Evolutionary conservation across 1,140 invertebrate species (phyloP).

Genomic region (Cheumatopsyche charites): DNA sequence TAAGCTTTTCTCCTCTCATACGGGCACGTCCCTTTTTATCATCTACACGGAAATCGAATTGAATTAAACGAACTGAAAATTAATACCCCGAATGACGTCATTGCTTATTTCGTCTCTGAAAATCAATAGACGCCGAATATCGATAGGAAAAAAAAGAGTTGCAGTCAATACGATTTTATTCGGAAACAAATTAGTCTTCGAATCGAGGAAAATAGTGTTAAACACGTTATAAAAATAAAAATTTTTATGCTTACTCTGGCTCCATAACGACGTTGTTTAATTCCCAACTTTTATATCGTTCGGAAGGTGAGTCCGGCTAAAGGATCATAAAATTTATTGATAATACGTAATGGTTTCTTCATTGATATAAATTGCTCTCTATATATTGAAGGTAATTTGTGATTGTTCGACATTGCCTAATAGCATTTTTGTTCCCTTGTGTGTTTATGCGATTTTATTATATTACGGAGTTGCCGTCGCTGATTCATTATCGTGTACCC

Average conservation of each 20-base stretch:
- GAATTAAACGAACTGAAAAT: background rate
- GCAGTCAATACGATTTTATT: background rate
- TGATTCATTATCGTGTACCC: conserved; percentile 12
- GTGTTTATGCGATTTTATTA: conserved; percentile 5
- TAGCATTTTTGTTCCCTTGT: conserved; percentile 8
- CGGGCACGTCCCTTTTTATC: conserved; percentile 23
- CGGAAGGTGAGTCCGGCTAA: conserved; percentile 2
- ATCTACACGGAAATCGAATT: conserved; percentile 5
- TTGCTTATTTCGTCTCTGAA: too few species aligned
- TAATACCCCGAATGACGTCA: background rate
- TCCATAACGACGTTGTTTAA: conserved; percentile 10
- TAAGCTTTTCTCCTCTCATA: conserved; percentile 29
- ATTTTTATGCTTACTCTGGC: background rate
- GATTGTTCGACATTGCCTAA: conserved; percentile 17
- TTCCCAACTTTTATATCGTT: background rate
- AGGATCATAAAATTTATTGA: conserved; percentile 23
- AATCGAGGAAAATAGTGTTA: too few species aligned
- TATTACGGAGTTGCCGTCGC: conserved; percentile 3
- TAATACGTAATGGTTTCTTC: conserved; percentile 25
- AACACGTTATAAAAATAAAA: conserved; percentile 2
- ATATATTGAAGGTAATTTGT: conserved; percentile 22
- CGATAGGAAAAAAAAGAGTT: background rate
- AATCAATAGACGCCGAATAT: too few species aligned
- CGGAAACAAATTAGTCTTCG: too few species aligned
- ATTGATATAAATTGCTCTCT: conserved; percentile 30